phyloP scores from a whole-genome alignment of 2,797 vertebrate species.

The Pelochelys cantorii region DNA sequence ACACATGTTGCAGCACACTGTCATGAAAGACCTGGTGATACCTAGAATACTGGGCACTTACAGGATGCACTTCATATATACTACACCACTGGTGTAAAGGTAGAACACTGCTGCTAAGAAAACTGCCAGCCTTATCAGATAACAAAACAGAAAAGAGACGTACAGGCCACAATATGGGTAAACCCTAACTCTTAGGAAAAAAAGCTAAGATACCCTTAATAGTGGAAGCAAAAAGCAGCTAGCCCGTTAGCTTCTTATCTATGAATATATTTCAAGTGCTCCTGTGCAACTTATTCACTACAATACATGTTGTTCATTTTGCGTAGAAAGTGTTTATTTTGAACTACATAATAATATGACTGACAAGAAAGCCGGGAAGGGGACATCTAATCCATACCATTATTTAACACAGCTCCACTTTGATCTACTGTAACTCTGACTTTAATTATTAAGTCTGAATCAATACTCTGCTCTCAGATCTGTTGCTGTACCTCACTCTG shows the following conservation, averaged over 20 bases:
- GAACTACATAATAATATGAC: neutral
- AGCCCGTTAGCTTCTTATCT: neutral
- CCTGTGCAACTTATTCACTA: neutral
- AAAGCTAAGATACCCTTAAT: neutral
- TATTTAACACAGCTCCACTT: conserved; percentile 30
- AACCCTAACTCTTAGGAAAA: neutral
- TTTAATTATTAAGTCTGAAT: conserved; percentile 53
- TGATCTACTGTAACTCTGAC: conserved; percentile 20
- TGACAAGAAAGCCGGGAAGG: neutral
- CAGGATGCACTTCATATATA: neutral
- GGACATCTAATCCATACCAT: neutral
- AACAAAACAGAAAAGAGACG: neutral
- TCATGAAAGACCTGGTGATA: neutral
- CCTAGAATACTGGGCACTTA: neutral
- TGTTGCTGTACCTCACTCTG: conserved; percentile 19
- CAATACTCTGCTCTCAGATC: neutral
- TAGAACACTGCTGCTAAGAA: neutral
- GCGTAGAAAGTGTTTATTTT: neutral
- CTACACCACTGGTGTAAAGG: neutral
- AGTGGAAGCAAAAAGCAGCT: neutral
- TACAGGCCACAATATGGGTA: neutral
- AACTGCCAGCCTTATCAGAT: neutral
- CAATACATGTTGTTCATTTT: neutral
- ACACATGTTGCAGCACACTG: neutral
- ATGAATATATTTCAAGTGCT: accelerated